These are phyloP conservation scores for Antitype chi DNA, from an alignment of 2,888 invertebrate species.

Conservation along the genomic window DNA sequence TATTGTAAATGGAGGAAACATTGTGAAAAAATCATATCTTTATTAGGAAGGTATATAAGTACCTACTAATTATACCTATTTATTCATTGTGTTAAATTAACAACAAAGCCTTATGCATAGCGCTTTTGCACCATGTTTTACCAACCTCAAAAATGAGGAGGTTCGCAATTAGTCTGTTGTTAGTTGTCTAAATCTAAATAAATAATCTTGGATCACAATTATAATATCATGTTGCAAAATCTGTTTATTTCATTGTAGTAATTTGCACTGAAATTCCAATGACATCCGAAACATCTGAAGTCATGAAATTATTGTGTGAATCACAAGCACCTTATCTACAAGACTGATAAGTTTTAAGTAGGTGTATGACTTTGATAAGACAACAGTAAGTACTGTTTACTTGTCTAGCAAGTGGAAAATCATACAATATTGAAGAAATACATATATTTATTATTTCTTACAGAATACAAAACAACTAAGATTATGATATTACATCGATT, in stretches of 20 bases:
- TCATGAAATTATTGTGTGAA: conserved; percentile 41
- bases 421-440: conserved; percentile 68
- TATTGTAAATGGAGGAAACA: neutral
- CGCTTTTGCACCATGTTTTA: neutral
- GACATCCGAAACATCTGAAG: conserved; percentile 1
- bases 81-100: neutral
- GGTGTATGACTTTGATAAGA: conserved; percentile 57
- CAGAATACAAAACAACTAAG: conserved; percentile 77
- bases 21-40: neutral
- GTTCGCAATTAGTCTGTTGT: neutral
- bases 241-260: neutral
- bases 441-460: conserved; percentile 71
- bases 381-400: conserved; percentile 29
- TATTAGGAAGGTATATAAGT: neutral
- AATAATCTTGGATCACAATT: neutral
- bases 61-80: neutral
- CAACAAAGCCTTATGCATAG: neutral
- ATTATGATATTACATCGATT: conserved; percentile 74
- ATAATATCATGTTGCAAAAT: neutral
- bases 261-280: conserved; percentile 4
- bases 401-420: conserved; percentile 40
- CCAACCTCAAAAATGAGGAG: neutral
- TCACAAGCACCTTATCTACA: conserved; percentile 58
- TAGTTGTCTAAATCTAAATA: too few species aligned
- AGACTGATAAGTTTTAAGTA: conserved; percentile 61